phyloP scores from a whole-genome alignment of 2,797 vertebrate genomes.

The Pseudochaenichthys georgianus region DNA sequence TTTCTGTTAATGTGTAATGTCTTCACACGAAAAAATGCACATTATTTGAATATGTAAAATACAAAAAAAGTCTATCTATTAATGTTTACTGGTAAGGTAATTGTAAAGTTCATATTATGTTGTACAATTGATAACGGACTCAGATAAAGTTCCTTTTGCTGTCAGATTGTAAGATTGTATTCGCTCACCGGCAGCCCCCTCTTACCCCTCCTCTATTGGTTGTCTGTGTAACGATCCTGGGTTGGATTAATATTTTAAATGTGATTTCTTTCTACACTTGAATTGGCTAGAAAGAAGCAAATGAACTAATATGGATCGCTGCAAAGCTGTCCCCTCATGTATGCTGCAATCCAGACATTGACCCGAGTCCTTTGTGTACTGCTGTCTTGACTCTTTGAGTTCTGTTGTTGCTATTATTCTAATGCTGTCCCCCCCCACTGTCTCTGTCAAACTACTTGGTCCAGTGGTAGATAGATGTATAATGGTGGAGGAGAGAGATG shows the following conservation, averaged over 20 bases:
- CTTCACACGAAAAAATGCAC: conserved; percentile 72
- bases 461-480: conserved; percentile 72
- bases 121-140: conserved; percentile 77
- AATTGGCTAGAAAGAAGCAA: conserved; percentile 18
- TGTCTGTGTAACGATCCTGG: conserved; percentile 61
- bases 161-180: conserved; percentile 81
- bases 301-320: not conserved
- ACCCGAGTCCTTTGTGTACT: conserved; percentile 56
- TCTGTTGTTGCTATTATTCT: conserved; percentile 77
- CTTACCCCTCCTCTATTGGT: conserved; percentile 50
- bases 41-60: conserved; percentile 88
- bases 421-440: conserved; percentile 59
- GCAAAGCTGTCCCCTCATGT: conserved; percentile 12
- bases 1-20: conserved; percentile 65
- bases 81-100: conserved; percentile 86
- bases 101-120: conserved; percentile 84
- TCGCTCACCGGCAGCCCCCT: conserved; percentile 63
- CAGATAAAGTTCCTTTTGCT: conserved; percentile 72
- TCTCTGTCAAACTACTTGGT: conserved; percentile 74
- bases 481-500: conserved; percentile 58
- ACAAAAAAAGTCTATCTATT: conserved; percentile 86
- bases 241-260: conserved; percentile 41
- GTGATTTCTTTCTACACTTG: conserved; percentile 30
- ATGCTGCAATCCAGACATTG: conserved; percentile 22
- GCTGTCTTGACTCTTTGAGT: conserved; percentile 68